These are phyloP conservation scores for Tragopan temminckii DNA, from an alignment of 2,797 vertebrate species.

Conservation along the genomic window DNA sequence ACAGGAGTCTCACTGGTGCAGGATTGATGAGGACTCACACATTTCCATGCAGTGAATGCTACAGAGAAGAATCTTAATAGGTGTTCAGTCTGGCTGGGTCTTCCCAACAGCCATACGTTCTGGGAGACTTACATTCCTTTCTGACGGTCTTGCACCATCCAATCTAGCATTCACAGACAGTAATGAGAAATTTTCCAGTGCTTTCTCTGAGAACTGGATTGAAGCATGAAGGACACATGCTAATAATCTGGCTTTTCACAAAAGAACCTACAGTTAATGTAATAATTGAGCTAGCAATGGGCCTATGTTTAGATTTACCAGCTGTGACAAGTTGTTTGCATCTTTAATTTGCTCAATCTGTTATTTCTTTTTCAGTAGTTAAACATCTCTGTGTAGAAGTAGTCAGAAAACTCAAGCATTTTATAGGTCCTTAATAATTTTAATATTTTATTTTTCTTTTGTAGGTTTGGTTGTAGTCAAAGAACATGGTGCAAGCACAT, in stretches of 20 bases:
- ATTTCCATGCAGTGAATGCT: neutral
- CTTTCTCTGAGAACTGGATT: neutral
- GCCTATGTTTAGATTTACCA: constrained; percentile 53
- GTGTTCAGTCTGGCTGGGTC: neutral
- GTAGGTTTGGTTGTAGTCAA: neutral
- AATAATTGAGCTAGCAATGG: neutral
- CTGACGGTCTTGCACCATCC: neutral
- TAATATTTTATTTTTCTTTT: constrained; percentile 2
- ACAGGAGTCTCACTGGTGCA: neutral
- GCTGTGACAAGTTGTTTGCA: constrained; percentile 54
- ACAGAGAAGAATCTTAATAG: neutral
- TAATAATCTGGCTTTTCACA: neutral
- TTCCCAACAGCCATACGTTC: neutral
- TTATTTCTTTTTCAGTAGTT: constrained; percentile 54
- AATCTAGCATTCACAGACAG: neutral
- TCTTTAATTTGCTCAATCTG: constrained; percentile 64
- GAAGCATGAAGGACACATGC: neutral
- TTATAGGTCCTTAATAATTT: neutral
- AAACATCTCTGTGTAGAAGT: constrained; percentile 9
- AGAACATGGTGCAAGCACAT: neutral
- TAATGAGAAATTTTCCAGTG: neutral
- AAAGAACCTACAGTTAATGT: neutral
- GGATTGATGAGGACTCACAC: neutral
- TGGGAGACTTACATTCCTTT: neutral
- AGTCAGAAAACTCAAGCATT: constrained; percentile 12